phyloP scores from a whole-genome alignment of 1,140 invertebrate species.

The Drosophila erecta region DNA sequence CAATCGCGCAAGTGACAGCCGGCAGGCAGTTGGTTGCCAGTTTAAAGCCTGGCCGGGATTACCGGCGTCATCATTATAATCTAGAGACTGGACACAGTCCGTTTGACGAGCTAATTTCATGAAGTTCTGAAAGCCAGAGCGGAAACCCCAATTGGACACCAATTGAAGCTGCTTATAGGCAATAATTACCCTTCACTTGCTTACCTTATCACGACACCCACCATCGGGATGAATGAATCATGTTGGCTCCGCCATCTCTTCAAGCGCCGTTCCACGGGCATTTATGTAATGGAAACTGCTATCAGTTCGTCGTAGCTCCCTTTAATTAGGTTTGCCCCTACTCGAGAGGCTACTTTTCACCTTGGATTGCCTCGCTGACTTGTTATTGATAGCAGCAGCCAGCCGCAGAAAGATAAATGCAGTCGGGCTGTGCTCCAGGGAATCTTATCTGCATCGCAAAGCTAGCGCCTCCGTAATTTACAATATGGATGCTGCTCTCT shows the following conservation, averaged over 20 bases:
- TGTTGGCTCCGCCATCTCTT: background rate
- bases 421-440: constrained; percentile 31
- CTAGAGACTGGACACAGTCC: constrained; percentile 19
- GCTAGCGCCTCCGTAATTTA: constrained; percentile 41
- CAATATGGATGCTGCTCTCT: constrained; percentile 46
- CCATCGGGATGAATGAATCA: constrained; percentile 24
- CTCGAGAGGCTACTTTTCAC: constrained; percentile 19
- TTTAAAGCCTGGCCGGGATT: constrained; percentile 65
- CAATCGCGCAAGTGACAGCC: constrained; percentile 45
- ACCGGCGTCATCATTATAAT: constrained; percentile 64
- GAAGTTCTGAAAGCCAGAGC: constrained; percentile 29
- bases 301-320: constrained; percentile 2
- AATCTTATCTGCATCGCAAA: constrained; percentile 41
- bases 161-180: constrained; percentile 32
- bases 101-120: constrained; percentile 51
- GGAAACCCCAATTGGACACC: constrained; percentile 35
- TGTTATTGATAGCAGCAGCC: constrained; percentile 27
- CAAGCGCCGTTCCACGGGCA: background rate
- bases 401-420: constrained; percentile 35
- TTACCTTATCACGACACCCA: constrained; percentile 34
- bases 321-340: constrained; percentile 45
- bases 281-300: constrained; percentile 17
- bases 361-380: constrained; percentile 42
- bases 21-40: constrained; percentile 59
- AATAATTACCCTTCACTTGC: constrained; percentile 19